Evolutionary conservation across 1,140 invertebrate species (phyloP), one percentile per base, ranked within the genome.

Genomic region (Caerostris extrusa): DNA sequence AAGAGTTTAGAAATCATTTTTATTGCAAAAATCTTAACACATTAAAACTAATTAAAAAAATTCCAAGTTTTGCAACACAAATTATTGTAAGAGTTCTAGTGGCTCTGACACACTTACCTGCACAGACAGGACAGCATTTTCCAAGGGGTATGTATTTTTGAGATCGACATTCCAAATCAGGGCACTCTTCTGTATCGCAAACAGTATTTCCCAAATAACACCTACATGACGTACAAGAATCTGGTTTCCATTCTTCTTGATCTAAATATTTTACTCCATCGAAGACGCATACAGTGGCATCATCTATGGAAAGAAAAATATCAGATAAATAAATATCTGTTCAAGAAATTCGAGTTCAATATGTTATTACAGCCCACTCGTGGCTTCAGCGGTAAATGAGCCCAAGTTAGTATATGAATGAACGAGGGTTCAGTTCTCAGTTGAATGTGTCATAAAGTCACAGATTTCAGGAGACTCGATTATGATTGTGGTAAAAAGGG

Each of bases 151-250:
- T 92, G 50, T 96, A 96, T 91, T 96, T 95, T 91, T 96, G 95
- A 19, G 95, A 95, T 83, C 95, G 94, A 58, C 95, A 95, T 61
- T 95, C 95, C 81, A 96, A 95, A 86, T 96, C 95, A n/a, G 94
- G 95, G 82, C 95, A 95, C 89, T 95, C 94, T 89, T 94, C 86
- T 71, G 83, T 95, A 67, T 95, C 95, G 94, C 97, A 98, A 90
- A 96, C 96, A 58, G 97, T 96, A 53, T 96, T 96, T 7, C 97
- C 97, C 14, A 95, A 94, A 69, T 95, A 95, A 95, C 97, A 98
- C 83, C 96, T 96, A 95, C 97, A 98, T 53, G 96, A 96, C 0
- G 97, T 97, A 95, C 97, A 98, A 91, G 96, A 96, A 95, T 97
- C 97, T 6, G 97, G 96, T 95, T 96, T 96, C 97, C 97, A 97